These are phyloP conservation scores for Ditula angustiorana DNA, from an alignment of 2,888 invertebrate species.

Conservation along the genomic window DNA sequence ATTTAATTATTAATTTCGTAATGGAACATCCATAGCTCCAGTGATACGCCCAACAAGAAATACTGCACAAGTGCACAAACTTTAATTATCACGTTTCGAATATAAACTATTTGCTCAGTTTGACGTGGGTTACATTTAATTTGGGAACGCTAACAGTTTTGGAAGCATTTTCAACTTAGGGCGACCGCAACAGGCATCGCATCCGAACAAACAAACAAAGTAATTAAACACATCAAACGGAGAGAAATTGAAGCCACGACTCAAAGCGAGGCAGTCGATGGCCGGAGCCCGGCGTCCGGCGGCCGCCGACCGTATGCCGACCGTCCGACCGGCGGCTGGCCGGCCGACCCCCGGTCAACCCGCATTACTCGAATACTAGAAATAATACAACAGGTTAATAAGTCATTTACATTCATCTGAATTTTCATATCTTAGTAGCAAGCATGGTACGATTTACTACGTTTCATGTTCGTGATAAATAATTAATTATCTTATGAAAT, in stretches of 20 bases:
- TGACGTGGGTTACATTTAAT: constrained; percentile 84
- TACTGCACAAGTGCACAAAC: constrained; percentile 41
- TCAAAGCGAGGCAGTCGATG: constrained; percentile 63
- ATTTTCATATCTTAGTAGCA: neutral
- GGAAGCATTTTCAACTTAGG: constrained; percentile 77
- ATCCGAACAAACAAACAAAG: constrained; percentile 81
- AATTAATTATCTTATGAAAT: too few relatives aligned
- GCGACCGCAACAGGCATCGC: constrained; percentile 77
- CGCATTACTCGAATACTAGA: neutral
- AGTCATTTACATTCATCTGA: neutral
- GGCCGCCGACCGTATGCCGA: constrained; percentile 87
- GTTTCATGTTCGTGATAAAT: neutral
- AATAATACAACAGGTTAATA: neutral
- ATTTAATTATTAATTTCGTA: neutral
- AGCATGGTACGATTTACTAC: neutral
- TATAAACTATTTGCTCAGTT: constrained; percentile 78
- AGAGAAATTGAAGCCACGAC: constrained; percentile 76
- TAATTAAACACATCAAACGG: constrained; percentile 85
- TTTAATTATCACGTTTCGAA: constrained; percentile 76
- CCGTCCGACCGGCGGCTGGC: too few relatives aligned
- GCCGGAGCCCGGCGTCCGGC: constrained; percentile 11
- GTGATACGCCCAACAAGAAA: neutral
- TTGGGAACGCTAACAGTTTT: constrained; percentile 79
- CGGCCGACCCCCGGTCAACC: neutral
- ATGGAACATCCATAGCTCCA: neutral